A percentile compares a stretch with the other conserved stretches of the same genome.
phyloP scores from a whole-genome alignment of 2,888 invertebrate species.

The Tyria jacobaeae region DNA sequence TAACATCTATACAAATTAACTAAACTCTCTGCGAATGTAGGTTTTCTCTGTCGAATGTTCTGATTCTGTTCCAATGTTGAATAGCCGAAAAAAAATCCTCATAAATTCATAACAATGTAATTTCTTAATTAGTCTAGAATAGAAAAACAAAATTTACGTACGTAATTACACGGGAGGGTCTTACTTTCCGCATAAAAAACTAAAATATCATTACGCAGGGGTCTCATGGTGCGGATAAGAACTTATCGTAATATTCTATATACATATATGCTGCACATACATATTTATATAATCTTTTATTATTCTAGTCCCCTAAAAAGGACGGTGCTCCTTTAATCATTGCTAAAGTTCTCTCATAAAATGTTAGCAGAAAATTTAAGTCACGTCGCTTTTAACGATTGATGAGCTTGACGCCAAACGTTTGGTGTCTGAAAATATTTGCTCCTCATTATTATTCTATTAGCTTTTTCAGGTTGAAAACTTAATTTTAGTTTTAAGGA shows the following conservation, averaged over 20 bases:
- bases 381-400: constrained; percentile 28
- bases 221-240: not conserved
- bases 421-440: constrained; percentile 32
- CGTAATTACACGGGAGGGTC: no score
- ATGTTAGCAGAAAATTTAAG: constrained; percentile 39
- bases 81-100: no score
- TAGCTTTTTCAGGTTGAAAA: constrained; percentile 20
- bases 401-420: constrained; percentile 20
- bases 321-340: not conserved
- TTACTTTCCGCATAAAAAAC: no score
- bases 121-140: no score
- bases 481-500: not conserved
- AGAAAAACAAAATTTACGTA: no score
- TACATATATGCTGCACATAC: not conserved
- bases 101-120: no score
- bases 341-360: constrained; percentile 25
- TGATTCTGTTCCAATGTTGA: no score
- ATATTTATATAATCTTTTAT: not conserved
- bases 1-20: no score
- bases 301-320: not conserved
- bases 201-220: no score
- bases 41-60: no score
- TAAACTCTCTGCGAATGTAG: no score
- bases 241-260: not conserved
- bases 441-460: constrained; percentile 34